Percentiles rank a stretch among this genome's conserved stretches.
These are phyloP conservation scores for Zaprionus inermis DNA, from an alignment of 1,140 invertebrate species.

Conservation along the genomic window DNA sequence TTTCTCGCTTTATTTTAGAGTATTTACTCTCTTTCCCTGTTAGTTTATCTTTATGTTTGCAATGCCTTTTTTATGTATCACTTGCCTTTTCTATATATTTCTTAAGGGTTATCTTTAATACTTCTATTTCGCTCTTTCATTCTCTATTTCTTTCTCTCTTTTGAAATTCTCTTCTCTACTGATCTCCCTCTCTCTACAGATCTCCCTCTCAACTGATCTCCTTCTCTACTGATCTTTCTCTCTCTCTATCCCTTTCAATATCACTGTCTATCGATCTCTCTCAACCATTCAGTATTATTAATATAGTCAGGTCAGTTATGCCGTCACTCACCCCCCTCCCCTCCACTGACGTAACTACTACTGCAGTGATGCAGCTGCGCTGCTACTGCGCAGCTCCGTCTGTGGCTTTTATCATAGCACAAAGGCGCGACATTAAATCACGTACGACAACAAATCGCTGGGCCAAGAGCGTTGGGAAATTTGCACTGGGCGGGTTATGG, in stretches of 20 bases:
- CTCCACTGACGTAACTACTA: constrained; percentile 43
- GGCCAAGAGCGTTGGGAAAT: not conserved
- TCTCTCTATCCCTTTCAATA: not conserved
- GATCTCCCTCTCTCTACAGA: not conserved
- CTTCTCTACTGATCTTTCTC: not conserved
- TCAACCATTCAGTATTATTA: not conserved
- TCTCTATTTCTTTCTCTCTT: not conserved
- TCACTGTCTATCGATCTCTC: not conserved
- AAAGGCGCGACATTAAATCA: constrained; percentile 73
- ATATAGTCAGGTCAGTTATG: constrained; percentile 13
- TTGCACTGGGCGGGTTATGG: not conserved
- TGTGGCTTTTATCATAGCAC: constrained; percentile 49
- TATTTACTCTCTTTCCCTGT: not conserved
- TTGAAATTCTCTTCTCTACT: not conserved
- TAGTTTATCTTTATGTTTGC: no score
- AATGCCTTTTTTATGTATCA: no score
- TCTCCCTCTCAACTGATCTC: not conserved
- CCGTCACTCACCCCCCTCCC: not conserved
- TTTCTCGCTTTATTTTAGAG: not conserved
- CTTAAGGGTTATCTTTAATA: no score
- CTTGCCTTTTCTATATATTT: no score
- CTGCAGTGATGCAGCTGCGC: constrained; percentile 24
- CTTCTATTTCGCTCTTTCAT: no score
- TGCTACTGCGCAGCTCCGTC: constrained; percentile 16
- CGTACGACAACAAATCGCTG: constrained; percentile 51